A percentile compares a stretch with the other conserved stretches of the same genome.
These are phyloP conservation scores for Chascanopsetta lugubris DNA, from an alignment of 2,113 vertebrate genomes.

Conservation along the genomic window DNA sequence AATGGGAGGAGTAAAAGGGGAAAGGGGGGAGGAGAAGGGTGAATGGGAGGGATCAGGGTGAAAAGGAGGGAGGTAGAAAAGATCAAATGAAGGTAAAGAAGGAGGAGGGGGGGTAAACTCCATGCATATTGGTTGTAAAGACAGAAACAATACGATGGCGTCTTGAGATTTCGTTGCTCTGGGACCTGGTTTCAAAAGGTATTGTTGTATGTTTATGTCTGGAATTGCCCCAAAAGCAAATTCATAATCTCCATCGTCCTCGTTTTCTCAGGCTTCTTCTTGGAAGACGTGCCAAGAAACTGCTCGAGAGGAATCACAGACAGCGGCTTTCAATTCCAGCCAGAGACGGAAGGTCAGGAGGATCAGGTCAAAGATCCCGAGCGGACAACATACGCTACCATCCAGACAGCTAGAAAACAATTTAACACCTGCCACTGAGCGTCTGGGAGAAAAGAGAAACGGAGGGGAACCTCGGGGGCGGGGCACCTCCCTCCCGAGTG, in stretches of 20 bases:
- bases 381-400: background rate
- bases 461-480: no score
- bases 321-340: background rate
- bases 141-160: no score
- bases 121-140: no score
- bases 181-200: no score
- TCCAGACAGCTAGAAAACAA: background rate
- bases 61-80: conserved; percentile 6
- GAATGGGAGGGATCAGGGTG: conserved; percentile 9
- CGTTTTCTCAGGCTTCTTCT: background rate
- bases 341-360: conserved; percentile 1
- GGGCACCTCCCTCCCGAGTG: no score
- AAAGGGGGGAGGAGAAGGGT: background rate
- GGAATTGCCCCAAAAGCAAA: background rate
- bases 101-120: background rate
- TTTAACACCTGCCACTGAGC: background rate
- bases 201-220: no score
- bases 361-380: background rate
- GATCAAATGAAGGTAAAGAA: conserved; percentile 1
- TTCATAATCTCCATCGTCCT: background rate
- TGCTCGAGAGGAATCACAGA: background rate
- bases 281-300: background rate
- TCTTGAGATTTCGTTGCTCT: no score
- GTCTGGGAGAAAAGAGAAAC: no score
- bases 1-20: conserved; percentile 10